Base-by-base conservation (phyloP, 2,797 vertebrate species). In the Oreonectes daqikongensis region DNA sequence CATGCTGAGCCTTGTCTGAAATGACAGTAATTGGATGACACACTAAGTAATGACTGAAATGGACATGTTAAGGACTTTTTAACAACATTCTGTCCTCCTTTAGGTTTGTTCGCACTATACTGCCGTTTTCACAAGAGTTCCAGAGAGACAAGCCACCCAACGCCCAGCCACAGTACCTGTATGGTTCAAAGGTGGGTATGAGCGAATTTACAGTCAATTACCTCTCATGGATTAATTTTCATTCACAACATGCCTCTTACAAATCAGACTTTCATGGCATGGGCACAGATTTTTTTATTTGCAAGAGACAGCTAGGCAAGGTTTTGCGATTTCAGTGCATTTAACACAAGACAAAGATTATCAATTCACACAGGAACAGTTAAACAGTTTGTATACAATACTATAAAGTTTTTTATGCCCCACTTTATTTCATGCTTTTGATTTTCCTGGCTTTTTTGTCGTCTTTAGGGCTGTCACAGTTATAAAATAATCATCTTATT, bases 121-220 rank as follows among this genome's bases (percentile, higher is more conserved):
- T 99, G 79, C 95, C 97, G 0, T 98, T 99, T 90, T 99, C 98
- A 84, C 97, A 99, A 88, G 97, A 99, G 90, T 97, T 99, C 88
- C 97, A 99, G 86, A 94, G 98, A 75, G 98, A 99, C 90, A 99
- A 98, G 77, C 97, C 95, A 2, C 96, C 97, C 63, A 99, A 98
- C 22, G 97, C 98, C 68, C 98, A 99, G 75, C 98, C 98, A 0
- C 98, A 99, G 65, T 99, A 99, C 86, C 88, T 99, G 52, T 97
- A 95, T 4, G 97, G 98, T 72, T 97, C 97, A 26, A 99, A 99
- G 96, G 97, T 99, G 75, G 77, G 91, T 83, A 57, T 38, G 0
- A 53, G 12, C 7, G 5, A n/a, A 50, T 50, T 50, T 9, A n/a
- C 18, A 50, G 18, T 50, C 42, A 17, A 4, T 44, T 48, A 48